Conservation (phyloP, 2,797 vertebrate species). For the Rousettus madagascariensis region DNA sequence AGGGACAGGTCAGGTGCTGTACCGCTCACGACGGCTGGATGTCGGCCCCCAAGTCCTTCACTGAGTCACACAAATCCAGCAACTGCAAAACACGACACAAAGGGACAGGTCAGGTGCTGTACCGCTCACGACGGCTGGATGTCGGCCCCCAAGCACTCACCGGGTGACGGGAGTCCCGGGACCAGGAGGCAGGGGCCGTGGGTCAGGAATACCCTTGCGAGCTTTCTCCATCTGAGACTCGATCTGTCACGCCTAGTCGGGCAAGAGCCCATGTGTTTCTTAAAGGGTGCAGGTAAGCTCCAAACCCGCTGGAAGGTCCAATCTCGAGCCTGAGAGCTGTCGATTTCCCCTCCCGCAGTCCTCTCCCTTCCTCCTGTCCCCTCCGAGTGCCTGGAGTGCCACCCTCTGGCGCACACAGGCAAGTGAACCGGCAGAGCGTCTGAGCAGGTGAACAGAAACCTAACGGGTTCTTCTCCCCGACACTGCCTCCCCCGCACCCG, state of each 20-base stretch:
- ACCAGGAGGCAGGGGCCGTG: neutral
- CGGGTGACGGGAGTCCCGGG: neutral
- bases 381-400: slow-evolving; percentile 69
- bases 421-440: slow-evolving; percentile 56
- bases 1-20: neutral
- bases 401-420: slow-evolving; percentile 68
- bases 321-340: neutral
- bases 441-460: neutral
- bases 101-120: neutral
- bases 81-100: slow-evolving; percentile 78
- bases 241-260: neutral
- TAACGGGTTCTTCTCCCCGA: too few species aligned
- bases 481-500: neutral
- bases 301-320: neutral
- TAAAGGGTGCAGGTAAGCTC: neutral
- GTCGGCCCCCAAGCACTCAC: neutral
- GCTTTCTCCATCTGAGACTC: neutral
- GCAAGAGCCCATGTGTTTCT: neutral
- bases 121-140: neutral
- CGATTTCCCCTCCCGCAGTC: neutral
- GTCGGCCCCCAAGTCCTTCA: slow-evolving; percentile 69
- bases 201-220: neutral
- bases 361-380: neutral
- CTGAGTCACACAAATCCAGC: slow-evolving; percentile 78
- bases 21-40: neutral